Evolutionary conservation across 2,113 vertebrate genomes (phyloP).

Genomic region (Semicossyphus pulcher): DNA sequence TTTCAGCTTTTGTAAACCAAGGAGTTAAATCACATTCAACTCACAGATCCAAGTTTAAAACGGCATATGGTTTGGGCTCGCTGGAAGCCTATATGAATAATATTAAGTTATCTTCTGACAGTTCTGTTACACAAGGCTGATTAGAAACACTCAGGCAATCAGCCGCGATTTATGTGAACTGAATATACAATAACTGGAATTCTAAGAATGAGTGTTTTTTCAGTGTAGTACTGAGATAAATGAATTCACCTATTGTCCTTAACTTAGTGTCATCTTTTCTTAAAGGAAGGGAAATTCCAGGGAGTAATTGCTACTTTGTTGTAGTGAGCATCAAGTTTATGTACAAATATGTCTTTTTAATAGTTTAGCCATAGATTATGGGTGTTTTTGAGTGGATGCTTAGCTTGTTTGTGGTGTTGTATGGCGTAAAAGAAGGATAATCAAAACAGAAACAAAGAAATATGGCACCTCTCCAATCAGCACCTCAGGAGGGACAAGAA

Average conservation of each 20-base stretch:
- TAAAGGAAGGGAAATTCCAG: not conserved
- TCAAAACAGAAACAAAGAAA: too few relatives aligned
- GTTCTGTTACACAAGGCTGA: conserved; percentile 29
- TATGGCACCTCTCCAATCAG: too few relatives aligned
- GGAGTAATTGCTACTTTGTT: too few relatives aligned
- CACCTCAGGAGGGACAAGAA: too few relatives aligned
- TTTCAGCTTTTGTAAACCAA: conserved; percentile 14
- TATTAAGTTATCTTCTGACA: conserved; percentile 25
- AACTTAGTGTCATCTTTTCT: not conserved
- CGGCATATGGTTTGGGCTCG: conserved; percentile 33
- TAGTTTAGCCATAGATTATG: too few relatives aligned
- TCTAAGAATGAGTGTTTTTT: not conserved
- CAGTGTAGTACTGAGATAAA: not conserved
- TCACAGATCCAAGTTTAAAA: conserved; percentile 38
- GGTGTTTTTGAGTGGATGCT: too few relatives aligned
- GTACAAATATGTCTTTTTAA: too few relatives aligned
- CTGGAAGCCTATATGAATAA: conserved; percentile 22
- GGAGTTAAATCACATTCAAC: conserved; percentile 42
- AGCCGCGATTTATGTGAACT: not conserved
- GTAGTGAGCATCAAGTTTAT: too few relatives aligned
- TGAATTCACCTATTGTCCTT: not conserved
- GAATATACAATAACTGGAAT: conserved; percentile 14
- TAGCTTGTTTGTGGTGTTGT: not conserved
- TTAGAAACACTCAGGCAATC: conserved; percentile 25
- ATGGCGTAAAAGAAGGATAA: too few relatives aligned